phyloP scores from a whole-genome alignment of 1,140 invertebrate species.

The Prorops nasuta region DNA sequence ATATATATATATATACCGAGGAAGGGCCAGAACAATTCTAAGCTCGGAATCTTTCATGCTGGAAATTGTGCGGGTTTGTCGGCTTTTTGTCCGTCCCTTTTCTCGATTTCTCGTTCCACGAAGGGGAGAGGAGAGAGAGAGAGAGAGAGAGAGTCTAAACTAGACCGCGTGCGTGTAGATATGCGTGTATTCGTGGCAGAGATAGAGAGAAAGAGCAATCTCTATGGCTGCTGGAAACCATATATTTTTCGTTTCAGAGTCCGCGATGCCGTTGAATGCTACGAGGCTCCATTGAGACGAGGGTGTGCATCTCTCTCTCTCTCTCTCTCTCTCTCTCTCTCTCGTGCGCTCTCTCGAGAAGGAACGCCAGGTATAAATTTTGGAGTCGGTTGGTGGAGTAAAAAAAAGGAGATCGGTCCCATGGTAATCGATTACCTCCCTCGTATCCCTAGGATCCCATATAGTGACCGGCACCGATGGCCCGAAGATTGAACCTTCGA shows the following conservation, averaged over 20 bases:
- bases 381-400: constrained; percentile 35
- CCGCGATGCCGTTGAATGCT: constrained; percentile 39
- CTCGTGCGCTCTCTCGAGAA: no score
- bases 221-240: constrained; percentile 41
- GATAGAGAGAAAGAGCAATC: constrained; percentile 24
- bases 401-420: constrained; percentile 38
- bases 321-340: no score
- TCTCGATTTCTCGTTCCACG: constrained; percentile 10
- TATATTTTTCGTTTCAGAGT: constrained; percentile 54
- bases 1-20: no score
- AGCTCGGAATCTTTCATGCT: constrained; percentile 25
- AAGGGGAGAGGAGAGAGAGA: no score
- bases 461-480: constrained; percentile 44
- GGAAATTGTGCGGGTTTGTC: constrained; percentile 23
- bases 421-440: constrained; percentile 52
- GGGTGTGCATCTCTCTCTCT: constrained; percentile 49
- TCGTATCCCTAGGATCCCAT: constrained; percentile 49
- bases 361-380: constrained; percentile 54
- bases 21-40: no score
- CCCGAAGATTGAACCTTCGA: constrained; percentile 49
- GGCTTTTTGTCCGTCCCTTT: constrained; percentile 20
- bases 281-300: constrained; percentile 41
- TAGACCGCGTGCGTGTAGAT: no score
- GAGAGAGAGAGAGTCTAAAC: no score
- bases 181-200: no score